These are phyloP conservation scores for Hippocampus mohnikei DNA, from an alignment of 2,113 vertebrate genomes.

Conservation along the genomic window DNA sequence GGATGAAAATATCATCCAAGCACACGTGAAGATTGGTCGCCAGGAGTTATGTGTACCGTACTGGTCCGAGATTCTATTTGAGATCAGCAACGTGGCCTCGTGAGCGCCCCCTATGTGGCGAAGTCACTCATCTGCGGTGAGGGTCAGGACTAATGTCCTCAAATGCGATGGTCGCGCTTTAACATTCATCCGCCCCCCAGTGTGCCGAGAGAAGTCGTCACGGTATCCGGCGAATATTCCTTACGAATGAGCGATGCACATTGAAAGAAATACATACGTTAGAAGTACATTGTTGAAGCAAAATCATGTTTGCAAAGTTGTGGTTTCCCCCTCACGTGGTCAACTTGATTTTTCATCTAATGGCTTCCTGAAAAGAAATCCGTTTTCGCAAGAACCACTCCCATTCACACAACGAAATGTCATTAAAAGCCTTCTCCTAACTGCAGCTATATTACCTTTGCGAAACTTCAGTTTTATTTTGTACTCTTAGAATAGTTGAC, in stretches of 20 bases:
- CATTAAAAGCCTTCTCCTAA: neutral
- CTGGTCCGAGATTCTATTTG: neutral
- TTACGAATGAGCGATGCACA: neutral
- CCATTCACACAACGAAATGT: neutral
- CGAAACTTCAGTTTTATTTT: neutral
- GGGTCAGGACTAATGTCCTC: neutral
- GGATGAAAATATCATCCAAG: neutral
- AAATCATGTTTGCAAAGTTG: neutral
- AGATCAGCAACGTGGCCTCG: neutral
- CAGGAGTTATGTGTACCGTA: neutral
- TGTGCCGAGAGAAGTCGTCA: conserved; percentile 1
- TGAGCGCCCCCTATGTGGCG: neutral
- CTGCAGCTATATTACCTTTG: neutral
- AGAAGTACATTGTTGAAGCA: neutral
- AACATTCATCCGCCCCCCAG: neutral
- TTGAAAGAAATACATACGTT: conserved; percentile 4
- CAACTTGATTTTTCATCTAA: neutral
- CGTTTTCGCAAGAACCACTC: neutral
- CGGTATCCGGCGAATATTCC: neutral
- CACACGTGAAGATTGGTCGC: neutral
- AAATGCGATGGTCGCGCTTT: neutral
- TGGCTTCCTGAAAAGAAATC: conserved; percentile 3
- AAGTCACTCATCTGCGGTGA: neutral
- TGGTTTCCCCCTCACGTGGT: neutral
- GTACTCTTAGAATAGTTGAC: too few relatives aligned